Conservation (phyloP, 2,797 vertebrate genomes). For the Lindbergichthys nudifrons region DNA sequence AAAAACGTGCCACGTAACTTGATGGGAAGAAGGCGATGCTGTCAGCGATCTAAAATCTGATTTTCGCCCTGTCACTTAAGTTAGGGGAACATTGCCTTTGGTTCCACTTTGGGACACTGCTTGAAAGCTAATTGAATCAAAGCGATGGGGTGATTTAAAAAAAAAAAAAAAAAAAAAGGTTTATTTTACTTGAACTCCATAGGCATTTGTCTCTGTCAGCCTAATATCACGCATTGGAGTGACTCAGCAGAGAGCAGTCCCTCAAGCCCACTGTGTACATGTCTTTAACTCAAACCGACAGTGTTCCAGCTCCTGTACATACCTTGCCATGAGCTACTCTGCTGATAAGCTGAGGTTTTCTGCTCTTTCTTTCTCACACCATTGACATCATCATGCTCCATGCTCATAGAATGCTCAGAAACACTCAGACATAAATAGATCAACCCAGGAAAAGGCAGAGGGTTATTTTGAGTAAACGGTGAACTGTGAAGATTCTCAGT, state of each 20-base stretch:
- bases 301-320: slow-evolving; percentile 57
- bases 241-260: slow-evolving; percentile 75
- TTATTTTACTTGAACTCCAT: slow-evolving; percentile 68
- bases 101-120: slow-evolving; percentile 58
- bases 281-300: slow-evolving; percentile 76
- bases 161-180: no score
- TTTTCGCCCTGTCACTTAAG: slow-evolving; percentile 57
- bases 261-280: slow-evolving; percentile 35
- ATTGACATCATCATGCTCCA: slow-evolving; percentile 38
- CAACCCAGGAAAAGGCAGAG: slow-evolving; percentile 26
- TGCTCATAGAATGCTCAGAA: slow-evolving; percentile 26
- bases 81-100: slow-evolving; percentile 58
- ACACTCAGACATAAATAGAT: slow-evolving; percentile 50
- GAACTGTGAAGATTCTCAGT: slow-evolving; percentile 9
- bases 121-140: slow-evolving; percentile 71
- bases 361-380: not conserved
- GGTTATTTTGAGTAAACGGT: slow-evolving; percentile 43
- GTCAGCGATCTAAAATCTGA: slow-evolving; percentile 60
- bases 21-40: slow-evolving; percentile 47
- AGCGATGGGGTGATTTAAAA: slow-evolving; percentile 61
- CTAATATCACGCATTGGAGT: slow-evolving; percentile 74
- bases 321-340: slow-evolving; percentile 75
- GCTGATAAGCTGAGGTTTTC: slow-evolving; percentile 53
- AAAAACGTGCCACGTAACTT: slow-evolving; percentile 14
- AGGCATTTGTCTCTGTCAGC: slow-evolving; percentile 80